Conservation (phyloP, 2,888 invertebrate species). For the Lycia hirtaria region DNA sequence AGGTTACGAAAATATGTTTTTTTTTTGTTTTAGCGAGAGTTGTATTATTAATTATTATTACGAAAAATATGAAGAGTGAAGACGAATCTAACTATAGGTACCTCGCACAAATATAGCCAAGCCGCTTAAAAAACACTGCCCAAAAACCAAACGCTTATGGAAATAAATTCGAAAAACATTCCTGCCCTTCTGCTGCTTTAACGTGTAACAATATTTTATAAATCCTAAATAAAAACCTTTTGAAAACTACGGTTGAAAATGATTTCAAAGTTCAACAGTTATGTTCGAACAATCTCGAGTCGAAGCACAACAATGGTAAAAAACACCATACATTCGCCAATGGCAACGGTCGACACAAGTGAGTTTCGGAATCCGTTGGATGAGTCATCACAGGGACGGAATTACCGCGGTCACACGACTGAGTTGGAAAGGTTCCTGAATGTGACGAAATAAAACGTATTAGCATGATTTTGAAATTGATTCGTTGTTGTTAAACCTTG, state of each 20-base stretch:
- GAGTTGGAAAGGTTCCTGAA: not conserved
- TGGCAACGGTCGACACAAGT: conserved; percentile 21
- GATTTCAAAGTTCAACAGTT: conserved; percentile 21
- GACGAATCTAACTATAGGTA: too few species aligned
- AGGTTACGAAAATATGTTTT: too few species aligned
- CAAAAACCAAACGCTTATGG: too few species aligned
- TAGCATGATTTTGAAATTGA: not conserved
- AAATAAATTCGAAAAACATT: too few species aligned
- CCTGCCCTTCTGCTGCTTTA: not conserved
- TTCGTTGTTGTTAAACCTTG: too few species aligned
- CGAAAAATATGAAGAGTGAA: too few species aligned
- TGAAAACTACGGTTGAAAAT: conserved; percentile 8
- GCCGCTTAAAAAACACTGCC: too few species aligned
- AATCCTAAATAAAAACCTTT: not conserved
- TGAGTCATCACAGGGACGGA: conserved; percentile 20
- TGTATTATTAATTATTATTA: too few species aligned
- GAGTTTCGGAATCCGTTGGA: conserved; percentile 29
- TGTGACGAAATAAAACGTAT: not conserved
- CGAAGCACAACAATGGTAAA: conserved; percentile 6
- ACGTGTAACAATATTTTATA: not conserved
- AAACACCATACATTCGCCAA: conserved; percentile 1
- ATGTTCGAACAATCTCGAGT: conserved; percentile 4
- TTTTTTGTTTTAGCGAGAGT: too few species aligned
- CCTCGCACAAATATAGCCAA: too few species aligned
- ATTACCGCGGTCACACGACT: not conserved